A percentile compares a stretch with the other conserved stretches of the same genome.
These are phyloP conservation scores for Paramormyrops kingsleyae DNA, from an alignment of 2,113 vertebrate genomes.

Conservation along the genomic window DNA sequence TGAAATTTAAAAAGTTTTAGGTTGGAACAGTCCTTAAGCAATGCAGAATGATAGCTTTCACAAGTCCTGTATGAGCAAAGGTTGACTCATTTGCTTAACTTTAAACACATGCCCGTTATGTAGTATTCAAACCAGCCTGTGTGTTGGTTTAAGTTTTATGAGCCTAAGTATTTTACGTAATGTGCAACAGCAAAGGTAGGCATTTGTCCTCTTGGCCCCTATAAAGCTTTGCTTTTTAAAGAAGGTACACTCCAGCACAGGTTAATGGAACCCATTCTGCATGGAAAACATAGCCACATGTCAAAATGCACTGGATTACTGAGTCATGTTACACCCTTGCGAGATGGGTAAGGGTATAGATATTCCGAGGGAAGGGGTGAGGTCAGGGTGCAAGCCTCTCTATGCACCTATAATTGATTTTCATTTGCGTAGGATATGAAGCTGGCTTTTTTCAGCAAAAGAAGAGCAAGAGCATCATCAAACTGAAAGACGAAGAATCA, in stretches of 20 bases:
- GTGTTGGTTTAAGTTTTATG: neutral
- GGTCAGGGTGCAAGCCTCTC: neutral
- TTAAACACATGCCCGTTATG: neutral
- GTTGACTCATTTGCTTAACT: constrained; percentile 2
- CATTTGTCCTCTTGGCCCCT: neutral
- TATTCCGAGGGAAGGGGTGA: neutral
- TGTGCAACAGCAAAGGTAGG: neutral
- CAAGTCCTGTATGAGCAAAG: neutral
- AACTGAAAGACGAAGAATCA: neutral
- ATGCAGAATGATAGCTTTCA: neutral
- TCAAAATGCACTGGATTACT: neutral
- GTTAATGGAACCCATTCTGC: constrained; percentile 9
- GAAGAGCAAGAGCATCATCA: neutral
- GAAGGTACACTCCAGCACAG: neutral
- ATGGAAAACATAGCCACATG: neutral
- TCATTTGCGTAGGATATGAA: neutral
- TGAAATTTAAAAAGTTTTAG: neutral
- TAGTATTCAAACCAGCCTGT: neutral
- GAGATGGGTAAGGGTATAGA: neutral
- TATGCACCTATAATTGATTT: neutral
- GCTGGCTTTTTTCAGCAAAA: neutral
- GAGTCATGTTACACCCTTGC: neutral
- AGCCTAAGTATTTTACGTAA: neutral
- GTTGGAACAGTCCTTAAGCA: neutral
- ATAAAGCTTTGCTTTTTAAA: constrained; percentile 3